These are phyloP conservation scores for Xenus cinereus DNA, from an alignment of 2,113 vertebrate species.

Conservation along the genomic window DNA sequence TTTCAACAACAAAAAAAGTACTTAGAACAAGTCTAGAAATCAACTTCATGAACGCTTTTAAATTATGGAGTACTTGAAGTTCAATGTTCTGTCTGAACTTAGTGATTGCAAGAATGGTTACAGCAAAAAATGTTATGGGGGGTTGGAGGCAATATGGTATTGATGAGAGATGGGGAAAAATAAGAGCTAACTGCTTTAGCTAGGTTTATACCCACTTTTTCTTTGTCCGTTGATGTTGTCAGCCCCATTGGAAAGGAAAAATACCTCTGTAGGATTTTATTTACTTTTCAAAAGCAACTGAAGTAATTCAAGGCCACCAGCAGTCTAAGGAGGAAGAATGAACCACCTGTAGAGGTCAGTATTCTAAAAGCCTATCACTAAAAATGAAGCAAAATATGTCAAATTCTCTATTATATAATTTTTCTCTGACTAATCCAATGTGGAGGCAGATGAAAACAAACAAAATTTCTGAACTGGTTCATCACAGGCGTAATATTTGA, in stretches of 20 bases:
- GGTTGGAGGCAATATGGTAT: neutral
- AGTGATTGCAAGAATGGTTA: neutral
- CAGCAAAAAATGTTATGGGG: fast-evolving
- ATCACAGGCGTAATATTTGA: neutral
- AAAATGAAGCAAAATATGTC: neutral
- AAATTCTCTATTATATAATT: neutral
- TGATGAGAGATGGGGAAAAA: neutral
- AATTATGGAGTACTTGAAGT: neutral
- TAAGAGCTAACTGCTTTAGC: neutral
- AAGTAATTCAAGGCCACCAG: neutral
- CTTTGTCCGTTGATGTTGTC: neutral
- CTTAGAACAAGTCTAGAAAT: neutral
- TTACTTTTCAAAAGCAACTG: neutral
- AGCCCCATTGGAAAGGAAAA: neutral
- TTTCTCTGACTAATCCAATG: neutral
- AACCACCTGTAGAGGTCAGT: constrained; percentile 36
- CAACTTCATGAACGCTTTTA: neutral
- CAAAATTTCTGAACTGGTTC: neutral
- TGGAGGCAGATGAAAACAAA: neutral
- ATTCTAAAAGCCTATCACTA: neutral
- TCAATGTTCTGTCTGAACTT: neutral
- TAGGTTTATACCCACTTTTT: neutral
- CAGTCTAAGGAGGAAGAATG: neutral
- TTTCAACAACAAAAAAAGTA: neutral
- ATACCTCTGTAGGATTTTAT: neutral